Percentiles rank a stretch among this genome's conserved stretches.
Evolutionary conservation across 2,113 vertebrate species (phyloP).

Genomic region (Nettapus auritus): DNA sequence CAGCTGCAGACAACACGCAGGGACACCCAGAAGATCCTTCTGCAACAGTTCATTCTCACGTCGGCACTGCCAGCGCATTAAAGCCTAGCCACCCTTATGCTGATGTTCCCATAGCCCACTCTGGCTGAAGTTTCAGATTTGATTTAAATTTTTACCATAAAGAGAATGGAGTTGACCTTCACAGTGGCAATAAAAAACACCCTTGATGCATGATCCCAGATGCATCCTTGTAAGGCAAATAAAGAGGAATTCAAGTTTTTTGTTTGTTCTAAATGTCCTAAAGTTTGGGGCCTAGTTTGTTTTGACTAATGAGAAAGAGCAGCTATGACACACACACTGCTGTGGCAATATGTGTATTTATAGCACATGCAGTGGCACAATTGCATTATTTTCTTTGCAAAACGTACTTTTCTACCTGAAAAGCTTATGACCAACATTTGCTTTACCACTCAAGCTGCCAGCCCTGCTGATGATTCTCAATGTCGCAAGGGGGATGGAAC

Average conservation of each 20-base stretch:
- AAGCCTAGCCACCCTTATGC: not conserved
- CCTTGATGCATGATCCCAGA: not conserved
- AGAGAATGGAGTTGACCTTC: not conserved
- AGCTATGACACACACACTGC: not conserved
- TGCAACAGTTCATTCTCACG: not conserved
- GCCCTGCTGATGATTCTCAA: not conserved
- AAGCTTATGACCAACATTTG: not conserved
- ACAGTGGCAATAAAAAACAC: not conserved
- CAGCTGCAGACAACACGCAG: not conserved
- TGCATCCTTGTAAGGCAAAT: not conserved
- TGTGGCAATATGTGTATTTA: not conserved
- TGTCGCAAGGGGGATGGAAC: no score
- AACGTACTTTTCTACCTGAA: not conserved
- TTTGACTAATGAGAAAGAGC: not conserved
- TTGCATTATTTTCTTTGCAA: not conserved
- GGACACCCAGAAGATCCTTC: accelerated
- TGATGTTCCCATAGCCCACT: not conserved
- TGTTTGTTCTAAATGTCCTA: not conserved
- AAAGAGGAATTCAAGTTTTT: not conserved
- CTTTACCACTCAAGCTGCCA: not conserved
- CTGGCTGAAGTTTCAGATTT: not conserved
- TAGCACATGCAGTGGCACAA: not conserved
- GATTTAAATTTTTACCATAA: not conserved
- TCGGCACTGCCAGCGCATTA: not conserved
- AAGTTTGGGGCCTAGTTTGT: not conserved